Evolutionary conservation across 1,140 invertebrate genomes (phyloP), one percentile per base, ranked within the genome.

Genomic region (Babylonia areolata): DNA sequence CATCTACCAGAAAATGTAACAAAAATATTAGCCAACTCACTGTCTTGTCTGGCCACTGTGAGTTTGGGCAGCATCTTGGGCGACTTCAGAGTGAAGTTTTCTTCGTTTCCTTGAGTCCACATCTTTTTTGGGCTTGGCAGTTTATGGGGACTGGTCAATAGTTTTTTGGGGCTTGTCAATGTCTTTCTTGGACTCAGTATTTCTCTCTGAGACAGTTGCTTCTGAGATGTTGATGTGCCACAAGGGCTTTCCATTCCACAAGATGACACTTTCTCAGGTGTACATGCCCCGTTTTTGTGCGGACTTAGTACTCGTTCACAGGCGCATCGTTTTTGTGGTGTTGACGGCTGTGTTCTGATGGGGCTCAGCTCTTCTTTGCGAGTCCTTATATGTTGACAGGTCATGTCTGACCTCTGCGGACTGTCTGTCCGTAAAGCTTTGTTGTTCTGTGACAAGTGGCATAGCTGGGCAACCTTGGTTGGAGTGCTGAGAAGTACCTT

Each of bases 81-180:
- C 17, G 78, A 80, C 46, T 80, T 80, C 28, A 80, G 33, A 33
- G 23, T 35, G 33, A 80, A 80, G 37, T 80, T 80, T 35, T 80
- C 78, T 15, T 54, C 78, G 20, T 80, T 54, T 20, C 33, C 40
- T 6, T 31, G 40, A 3, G 40, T 28, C 11, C 5, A 20, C n/a
- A 35, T 31, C 46, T 80, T 80, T 28, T 54, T 80, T 0, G 78
- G 78, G 3, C 73, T 6, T 28, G 58, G 15, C 12, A 23, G 15
- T 23, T 64, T 64, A 12, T 64, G 58, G 28, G 23, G 23, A 64
- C 58, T 64, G 15, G 12, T 23, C 58, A n/a, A 64, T 23, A 5
- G 15, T 23, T 64, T 64, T 28, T 23, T 28, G 2, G 58, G 58
- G 58, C 58, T 64, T 64, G 58, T 39, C 15, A 33, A 75, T 37